Evolutionary conservation across 2,113 vertebrate species (phyloP), one percentile per base, ranked within the genome.

Genomic region (Benitochromis conjunctus): DNA sequence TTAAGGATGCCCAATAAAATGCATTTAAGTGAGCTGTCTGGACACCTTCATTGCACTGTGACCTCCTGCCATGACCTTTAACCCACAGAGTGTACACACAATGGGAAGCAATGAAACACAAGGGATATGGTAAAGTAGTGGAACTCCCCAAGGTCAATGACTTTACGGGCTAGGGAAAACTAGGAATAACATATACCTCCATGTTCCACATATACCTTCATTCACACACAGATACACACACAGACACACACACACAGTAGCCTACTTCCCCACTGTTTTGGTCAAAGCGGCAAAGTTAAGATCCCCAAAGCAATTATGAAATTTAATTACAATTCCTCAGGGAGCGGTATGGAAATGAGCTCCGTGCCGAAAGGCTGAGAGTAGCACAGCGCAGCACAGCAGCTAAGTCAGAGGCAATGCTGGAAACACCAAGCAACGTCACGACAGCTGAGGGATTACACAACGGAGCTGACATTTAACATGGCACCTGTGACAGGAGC

Each of bases 281-380:
- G 86, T 82, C 38, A 43, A 77, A 83, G 87, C 11, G 8, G 41
- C 84, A 38, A 82, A 85, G 81, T 88, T 57, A 56, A 92, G 76
- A 86, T 92, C 94, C 94, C 94, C 81, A 51, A 94, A 94, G 94
- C 94, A 94, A 96, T 96, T 96, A 96, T 93, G 88, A 89, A 94
- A 95, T 93, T 95, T 94, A 95, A 95, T 95, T 94, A 95, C 86
- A 87, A 91, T 90, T 92, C 94, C 92, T 82, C 0, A 4, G 90
- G 92, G 94, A 93, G 77, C 11, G 34, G 14, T 79, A 85, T 93
- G 91, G 88, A 89, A 95, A 93, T 94, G 24, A 93, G 92, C 62
- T 85, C 86, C 78, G 85, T 89, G 85, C 82, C 19, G 79, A 85
- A 69, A 66, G 84, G 78, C 58, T 21, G 85, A 86, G 79, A 86